Evolutionary conservation across 2,113 vertebrate species (phyloP), one percentile per base, ranked within the genome.

Genomic region (Microcebus griseorufus): DNA sequence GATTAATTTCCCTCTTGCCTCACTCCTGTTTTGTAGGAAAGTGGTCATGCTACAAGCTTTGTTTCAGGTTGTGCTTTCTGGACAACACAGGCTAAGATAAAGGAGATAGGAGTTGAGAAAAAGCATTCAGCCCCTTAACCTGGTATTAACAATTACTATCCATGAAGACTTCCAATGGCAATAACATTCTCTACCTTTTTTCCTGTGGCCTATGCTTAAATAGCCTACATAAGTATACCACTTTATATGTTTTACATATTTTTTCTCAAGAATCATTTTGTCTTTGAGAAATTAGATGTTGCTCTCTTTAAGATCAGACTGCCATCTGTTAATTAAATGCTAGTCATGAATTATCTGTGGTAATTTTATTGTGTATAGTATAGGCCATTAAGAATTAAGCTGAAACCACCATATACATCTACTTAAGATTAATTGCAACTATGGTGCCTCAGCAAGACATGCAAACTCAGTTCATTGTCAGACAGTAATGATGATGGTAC

Each of bases 331-430:
- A 93, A 97, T 97, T 94, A 93, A 95, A 96, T 96, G 23, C 27
- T 96, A 64, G 70, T 90, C 18, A 94, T 88, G 32, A 84, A 89
- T 88, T 88, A n/a, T 95, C 60, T 97, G 84, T 82, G 87, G 88
- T 97, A 85, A 88, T 90, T 97, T 95, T 93, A 95, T 96, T 81
- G 88, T 93, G 79, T 95, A 91, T 18, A 83, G 48, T 76, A 94
- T n/a, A 82, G 23, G 17, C 53, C 88, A 93, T 96, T 96, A 94
- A 88, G n/a, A 85, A 96, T 85, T 93, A 96, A 95, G 76, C 45
- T 73, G 42, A 97, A 97, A 88, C 27, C 55, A 92, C 73, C 7
- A 32, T 88, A 78, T 96, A 85, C n/a, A 79, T 90, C 87, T 45
- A 58, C 2, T 94, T 90, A 95, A 88, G 70, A 94, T 92, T 96